Evolutionary conservation across 1,140 invertebrate genomes (phyloP), one percentile per base, ranked within the genome.

Genomic region (Archegozetes longisetosus): DNA sequence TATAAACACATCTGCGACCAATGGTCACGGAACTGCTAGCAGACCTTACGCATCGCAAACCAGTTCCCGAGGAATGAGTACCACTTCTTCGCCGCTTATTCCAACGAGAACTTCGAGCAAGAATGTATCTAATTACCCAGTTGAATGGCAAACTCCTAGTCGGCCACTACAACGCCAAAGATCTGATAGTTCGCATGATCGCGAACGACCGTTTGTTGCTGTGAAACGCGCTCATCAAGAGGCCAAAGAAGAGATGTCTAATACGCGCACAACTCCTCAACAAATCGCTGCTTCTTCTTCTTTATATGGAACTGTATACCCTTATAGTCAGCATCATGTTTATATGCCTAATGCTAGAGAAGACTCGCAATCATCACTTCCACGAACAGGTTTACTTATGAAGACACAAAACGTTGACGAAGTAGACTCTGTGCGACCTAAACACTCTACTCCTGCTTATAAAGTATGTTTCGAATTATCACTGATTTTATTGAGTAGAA

Each of bases 141-240:
- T n/a, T n/a, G n/a, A n/a, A n/a, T 40, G 32, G 32, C 32, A 40
- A 40, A 17, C 6, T 17, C 17, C 32, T 40, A 17, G 27, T 25
- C 49, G 64, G 28, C 61, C 66, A 1, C 60, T 71, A 46, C 61
- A 64, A 14, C 63, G 70, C 49, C 75, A 78, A 62, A 67, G 72
- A 53, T 75, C 74, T 14, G 75, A 77, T 61, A 69, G 70, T 9
- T 69, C 72, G n/a, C 71, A 72, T 62, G 75, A 77, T 58, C 70
- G 74, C 40, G 80, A 82, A 65, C 69, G 81, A 59, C 79, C 81
- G 6, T 82, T 82, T 67, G 76, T 82, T 53, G 74, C 77, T 2
- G 75, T 81, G 14, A 82, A 81, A 67, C 72, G 78, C 52, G 78
- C 79, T n/a, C 79, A 81, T 66, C 80, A 82, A 59, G 73, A 75